Conservation (phyloP, 2,797 vertebrate species). For the Phataginus tetradactyla region DNA sequence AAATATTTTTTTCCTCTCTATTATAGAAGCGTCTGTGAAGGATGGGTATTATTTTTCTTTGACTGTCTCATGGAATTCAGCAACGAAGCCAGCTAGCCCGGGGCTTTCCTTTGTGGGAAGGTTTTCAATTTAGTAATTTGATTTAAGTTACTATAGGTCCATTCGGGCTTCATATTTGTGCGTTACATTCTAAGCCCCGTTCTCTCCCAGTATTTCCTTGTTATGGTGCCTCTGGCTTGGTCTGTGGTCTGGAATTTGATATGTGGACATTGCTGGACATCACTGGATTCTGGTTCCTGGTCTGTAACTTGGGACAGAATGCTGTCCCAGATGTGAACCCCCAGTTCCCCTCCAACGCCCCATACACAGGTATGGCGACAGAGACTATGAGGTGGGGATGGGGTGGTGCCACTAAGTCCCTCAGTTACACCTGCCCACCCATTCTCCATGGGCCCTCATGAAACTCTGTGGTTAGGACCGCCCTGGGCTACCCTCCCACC, state of each 20-base stretch:
- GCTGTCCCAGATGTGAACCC: background rate
- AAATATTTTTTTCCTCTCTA: background rate
- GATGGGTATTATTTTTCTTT: background rate
- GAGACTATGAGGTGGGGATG: background rate
- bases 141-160: background rate
- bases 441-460: background rate
- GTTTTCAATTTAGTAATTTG: background rate
- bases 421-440: background rate
- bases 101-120: background rate
- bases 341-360: too few species aligned
- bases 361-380: background rate
- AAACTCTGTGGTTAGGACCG: background rate
- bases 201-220: background rate
- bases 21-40: background rate
- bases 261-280: background rate
- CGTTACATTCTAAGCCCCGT: background rate
- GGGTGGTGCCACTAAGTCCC: background rate
- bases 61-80: background rate
- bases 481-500: background rate
- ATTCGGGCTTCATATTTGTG: background rate
- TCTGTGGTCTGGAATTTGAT: background rate
- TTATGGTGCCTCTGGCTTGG: background rate
- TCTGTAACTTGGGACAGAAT: background rate
- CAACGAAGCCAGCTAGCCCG: background rate
- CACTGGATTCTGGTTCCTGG: background rate